Evolutionary conservation across 2,888 invertebrate genomes (phyloP), one percentile per base, ranked within the genome.

Genomic region (Cinara cedri): DNA sequence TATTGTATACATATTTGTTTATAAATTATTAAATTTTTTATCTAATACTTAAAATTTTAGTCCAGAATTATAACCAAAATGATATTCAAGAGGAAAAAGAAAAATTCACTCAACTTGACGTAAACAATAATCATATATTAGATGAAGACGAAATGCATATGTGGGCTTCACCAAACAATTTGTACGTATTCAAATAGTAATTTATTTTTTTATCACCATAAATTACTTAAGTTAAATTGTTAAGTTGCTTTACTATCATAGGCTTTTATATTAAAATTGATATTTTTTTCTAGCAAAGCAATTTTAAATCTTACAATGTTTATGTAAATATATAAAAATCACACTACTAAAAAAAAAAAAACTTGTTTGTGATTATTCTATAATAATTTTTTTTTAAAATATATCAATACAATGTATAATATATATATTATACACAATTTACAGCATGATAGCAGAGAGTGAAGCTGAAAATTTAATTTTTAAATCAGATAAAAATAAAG

Each of bases 91-190:
- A 88, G 4, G 93, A 93, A 85, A 93, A 93, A 85, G 92, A 92
- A 74, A 93, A 92, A 85, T 97, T 96, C 86, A 93, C 94, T 85
- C 88, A 91, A 76, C 92, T 92, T 85, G 98, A 99, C 86, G 87
- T 88, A 74, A 91, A 98, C 87, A 87, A 88, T 21, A 95, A 98
- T 87, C 96, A 97, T 0, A 86, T 89, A 82, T 88, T 98, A 68
- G 90, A 91, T 84, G 88, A 89, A 0, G 88, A 88, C 76, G 98
- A 99, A 88, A 90, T 98, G 74, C 87, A 91, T 57, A 89, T 90
- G 1, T 99, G 98, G 98, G 89, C 96, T 82, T 91, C 96, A 60
- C 97, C 97, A 0, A 93, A 94, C 84, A 95, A 95, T 86, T 91
- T 92, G 93, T 93, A 85, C 89, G 91, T 88, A 42, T n/a, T 72